Conservation (phyloP, 1,140 invertebrate species). For the Euura lappo region DNA sequence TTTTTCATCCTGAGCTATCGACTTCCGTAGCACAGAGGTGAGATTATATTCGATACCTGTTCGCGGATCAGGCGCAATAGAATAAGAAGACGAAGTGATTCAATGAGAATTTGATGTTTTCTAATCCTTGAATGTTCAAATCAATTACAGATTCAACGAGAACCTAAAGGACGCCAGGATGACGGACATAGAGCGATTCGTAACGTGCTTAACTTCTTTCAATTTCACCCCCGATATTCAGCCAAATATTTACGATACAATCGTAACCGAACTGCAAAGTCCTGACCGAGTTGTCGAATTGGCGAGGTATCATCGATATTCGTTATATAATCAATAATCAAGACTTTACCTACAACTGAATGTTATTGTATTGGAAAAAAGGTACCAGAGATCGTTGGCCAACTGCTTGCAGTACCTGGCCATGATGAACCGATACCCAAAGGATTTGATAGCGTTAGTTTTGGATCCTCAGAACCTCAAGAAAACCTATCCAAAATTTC, state of each 20-base stretch:
- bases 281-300: conserved; percentile 58
- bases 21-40: conserved; percentile 50
- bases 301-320: conserved; percentile 26
- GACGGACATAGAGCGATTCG: conserved; percentile 70
- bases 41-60: too few relatives aligned
- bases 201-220: conserved; percentile 59
- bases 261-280: conserved; percentile 58
- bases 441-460: conserved; percentile 58
- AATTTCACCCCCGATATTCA: conserved; percentile 52
- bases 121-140: conserved; percentile 19
- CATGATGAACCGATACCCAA: conserved; percentile 55
- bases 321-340: neutral
- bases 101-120: neutral
- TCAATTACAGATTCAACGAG: conserved; percentile 30
- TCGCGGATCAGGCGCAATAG: too few relatives aligned
- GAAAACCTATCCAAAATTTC: conserved; percentile 52
- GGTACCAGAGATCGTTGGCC: conserved; percentile 32
- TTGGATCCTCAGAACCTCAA: conserved; percentile 56
- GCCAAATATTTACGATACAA: conserved; percentile 50
- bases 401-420: conserved; percentile 59
- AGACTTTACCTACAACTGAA: neutral
- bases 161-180: conserved; percentile 53
- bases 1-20: conserved; percentile 49
- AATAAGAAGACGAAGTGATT: neutral
- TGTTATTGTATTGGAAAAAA: neutral